phyloP scores from a whole-genome alignment of 2,888 invertebrate genomes.

The Syrista parreyssii region DNA sequence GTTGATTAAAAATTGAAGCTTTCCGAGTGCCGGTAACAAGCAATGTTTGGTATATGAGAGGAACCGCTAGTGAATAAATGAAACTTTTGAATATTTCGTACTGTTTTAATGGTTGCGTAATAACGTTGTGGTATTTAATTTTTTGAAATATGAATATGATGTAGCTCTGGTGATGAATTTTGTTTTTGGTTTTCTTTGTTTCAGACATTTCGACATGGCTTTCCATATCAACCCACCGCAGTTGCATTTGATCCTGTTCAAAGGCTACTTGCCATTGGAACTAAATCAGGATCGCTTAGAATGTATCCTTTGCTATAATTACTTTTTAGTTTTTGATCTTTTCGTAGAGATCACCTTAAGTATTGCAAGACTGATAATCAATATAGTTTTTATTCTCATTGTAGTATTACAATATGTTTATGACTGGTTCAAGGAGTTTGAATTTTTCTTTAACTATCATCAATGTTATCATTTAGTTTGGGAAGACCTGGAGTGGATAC shows the following conservation, averaged over 20 bases:
- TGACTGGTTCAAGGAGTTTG: conserved; percentile 9
- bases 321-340: background rate
- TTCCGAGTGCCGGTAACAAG: background rate
- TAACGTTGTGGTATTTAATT: background rate
- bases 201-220: conserved; percentile 97
- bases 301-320: conserved; percentile 85
- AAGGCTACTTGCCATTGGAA: conserved; percentile 95
- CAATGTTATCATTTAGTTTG: conserved; percentile 72
- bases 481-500: conserved; percentile 98
- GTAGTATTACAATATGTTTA: conserved; percentile 18
- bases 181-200: conserved; percentile 65
- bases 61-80: background rate
- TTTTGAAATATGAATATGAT: background rate
- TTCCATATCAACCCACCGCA: conserved; percentile 97
- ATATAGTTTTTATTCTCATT: conserved; percentile 1
- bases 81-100: background rate
- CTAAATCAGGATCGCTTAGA: conserved; percentile 93
- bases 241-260: conserved; percentile 99
- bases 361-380: background rate
- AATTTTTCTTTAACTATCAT: conserved; percentile 60
- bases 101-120: background rate
- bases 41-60: background rate
- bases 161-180: background rate
- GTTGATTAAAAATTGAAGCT: background rate
- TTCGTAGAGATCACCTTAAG: background rate